phyloP scores from a whole-genome alignment of 2,113 vertebrate species.

The Neolamprologus brichardi region DNA sequence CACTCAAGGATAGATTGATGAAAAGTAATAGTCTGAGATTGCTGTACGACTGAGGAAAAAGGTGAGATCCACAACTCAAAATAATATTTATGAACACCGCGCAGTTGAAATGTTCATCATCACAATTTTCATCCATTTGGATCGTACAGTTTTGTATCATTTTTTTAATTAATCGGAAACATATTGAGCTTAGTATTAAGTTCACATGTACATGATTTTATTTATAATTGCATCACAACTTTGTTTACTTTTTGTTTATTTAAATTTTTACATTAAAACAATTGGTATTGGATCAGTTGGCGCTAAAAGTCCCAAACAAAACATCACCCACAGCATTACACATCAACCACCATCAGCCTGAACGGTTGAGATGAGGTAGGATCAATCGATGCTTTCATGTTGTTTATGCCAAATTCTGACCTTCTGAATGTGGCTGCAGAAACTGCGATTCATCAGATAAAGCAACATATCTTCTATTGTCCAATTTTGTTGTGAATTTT shows the following conservation, averaged over 20 bases:
- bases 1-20: neutral
- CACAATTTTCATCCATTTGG: fast-evolving
- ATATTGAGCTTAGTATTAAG: neutral
- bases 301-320: neutral
- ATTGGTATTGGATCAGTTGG: neutral
- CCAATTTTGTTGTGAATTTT: neutral
- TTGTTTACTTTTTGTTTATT: neutral
- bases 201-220: neutral
- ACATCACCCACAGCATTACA: neutral
- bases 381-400: fast-evolving
- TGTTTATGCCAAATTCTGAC: neutral
- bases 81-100: neutral
- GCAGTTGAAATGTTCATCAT: neutral
- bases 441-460: neutral
- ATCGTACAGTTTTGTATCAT: too few relatives aligned
- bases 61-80: neutral
- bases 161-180: neutral
- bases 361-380: neutral
- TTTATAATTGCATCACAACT: neutral
- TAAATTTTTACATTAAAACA: neutral
- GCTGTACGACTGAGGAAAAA: neutral
- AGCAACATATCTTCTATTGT: neutral
- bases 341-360: neutral
- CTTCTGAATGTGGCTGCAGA: neutral
- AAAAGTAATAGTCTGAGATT: neutral